Evolutionary conservation across 2,888 invertebrate genomes (phyloP).

Genomic region (Oeneis ivallda): DNA sequence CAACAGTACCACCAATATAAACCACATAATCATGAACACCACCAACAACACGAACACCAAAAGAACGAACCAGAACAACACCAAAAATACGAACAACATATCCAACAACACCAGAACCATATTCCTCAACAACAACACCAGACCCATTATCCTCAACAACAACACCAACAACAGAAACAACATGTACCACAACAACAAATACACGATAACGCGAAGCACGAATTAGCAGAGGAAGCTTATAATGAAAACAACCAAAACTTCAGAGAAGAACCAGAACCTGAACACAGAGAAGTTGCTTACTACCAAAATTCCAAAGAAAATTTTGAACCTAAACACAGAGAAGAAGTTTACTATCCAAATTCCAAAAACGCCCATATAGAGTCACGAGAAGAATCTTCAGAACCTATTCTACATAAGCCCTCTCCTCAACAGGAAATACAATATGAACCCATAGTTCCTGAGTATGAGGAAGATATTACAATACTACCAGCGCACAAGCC

Average conservation of each 20-base stretch:
- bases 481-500: conserved; percentile 50
- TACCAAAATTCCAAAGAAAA: conserved; percentile 36
- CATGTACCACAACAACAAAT: conserved; percentile 14
- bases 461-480: conserved; percentile 63
- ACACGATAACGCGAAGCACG: conserved; percentile 23
- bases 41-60: not conserved
- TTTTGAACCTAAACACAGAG: conserved; percentile 1
- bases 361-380: conserved; percentile 7
- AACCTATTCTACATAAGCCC: conserved; percentile 6
- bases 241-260: conserved; percentile 39
- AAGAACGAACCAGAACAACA: conserved; percentile 5
- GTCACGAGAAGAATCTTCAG: conserved; percentile 12
- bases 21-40: not conserved
- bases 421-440: conserved; percentile 43
- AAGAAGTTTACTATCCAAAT: conserved; percentile 12
- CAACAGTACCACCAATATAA: not conserved
- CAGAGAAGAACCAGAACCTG: conserved; percentile 34
- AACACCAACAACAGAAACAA: conserved; percentile 12
- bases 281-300: conserved; percentile 43
- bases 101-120: conserved; percentile 8
- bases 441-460: conserved; percentile 51
- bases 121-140: conserved; percentile 13
- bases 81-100: conserved; percentile 7
- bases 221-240: conserved; percentile 37
- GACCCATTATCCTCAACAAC: not conserved